phyloP scores from a whole-genome alignment of 2,113 vertebrate species.

The Mastomys coucha region DNA sequence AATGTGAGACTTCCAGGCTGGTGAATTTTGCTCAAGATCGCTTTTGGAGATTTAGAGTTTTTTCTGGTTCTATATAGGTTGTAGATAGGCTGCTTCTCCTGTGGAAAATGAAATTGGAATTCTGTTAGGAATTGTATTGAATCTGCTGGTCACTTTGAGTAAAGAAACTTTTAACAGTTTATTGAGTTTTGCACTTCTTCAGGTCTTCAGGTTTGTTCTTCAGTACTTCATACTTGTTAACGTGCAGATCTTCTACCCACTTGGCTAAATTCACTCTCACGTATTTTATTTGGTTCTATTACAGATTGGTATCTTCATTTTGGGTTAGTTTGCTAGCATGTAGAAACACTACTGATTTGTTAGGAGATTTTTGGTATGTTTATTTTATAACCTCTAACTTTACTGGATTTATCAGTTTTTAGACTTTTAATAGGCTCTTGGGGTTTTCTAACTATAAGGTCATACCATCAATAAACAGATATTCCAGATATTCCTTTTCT shows the following conservation, averaged over 20 bases:
- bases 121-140: background rate
- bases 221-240: background rate
- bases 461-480: background rate
- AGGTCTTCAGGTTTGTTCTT: background rate
- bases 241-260: background rate
- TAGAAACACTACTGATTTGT: background rate
- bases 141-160: background rate
- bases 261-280: background rate
- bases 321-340: background rate
- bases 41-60: background rate
- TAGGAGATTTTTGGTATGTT: background rate
- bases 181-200: background rate
- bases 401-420: background rate
- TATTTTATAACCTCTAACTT: conserved; percentile 1
- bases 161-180: background rate
- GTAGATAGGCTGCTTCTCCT: background rate
- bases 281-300: background rate
- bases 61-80: background rate
- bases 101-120: conserved; percentile 11
- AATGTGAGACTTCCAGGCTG: background rate
- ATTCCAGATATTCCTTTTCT: background rate
- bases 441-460: background rate
- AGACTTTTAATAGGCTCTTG: background rate
- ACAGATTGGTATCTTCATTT: background rate
- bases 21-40: background rate